These are phyloP conservation scores for Eulemur macaco DNA, from an alignment of 2,113 vertebrate species.

Conservation along the genomic window DNA sequence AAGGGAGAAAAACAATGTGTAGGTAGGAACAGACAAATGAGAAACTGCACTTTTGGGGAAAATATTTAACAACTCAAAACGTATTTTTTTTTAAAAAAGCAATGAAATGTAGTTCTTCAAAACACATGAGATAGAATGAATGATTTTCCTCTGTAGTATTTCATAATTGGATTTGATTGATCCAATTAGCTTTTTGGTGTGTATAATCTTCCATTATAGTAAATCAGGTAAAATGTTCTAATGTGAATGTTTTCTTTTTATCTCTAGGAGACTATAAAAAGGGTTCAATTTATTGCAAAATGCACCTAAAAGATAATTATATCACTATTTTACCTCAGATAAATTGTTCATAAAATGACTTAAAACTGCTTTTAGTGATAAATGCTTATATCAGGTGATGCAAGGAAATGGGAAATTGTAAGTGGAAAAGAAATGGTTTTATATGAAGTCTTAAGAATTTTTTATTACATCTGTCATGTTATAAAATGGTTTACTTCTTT, in stretches of 20 bases:
- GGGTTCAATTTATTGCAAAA: constrained; percentile 52
- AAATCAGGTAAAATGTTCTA: constrained; percentile 53
- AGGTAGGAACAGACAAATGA: not conserved
- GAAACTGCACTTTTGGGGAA: not conserved
- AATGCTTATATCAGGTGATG: constrained; percentile 59
- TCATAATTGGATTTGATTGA: constrained; percentile 58
- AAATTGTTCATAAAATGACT: constrained; percentile 57
- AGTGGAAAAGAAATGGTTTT: constrained; percentile 56
- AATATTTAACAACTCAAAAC: constrained; percentile 21
- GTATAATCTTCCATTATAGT: constrained; percentile 39
- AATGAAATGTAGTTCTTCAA: constrained; percentile 28
- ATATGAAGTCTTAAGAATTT: constrained; percentile 18
- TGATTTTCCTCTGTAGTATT: constrained; percentile 2
- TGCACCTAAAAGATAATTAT: constrained; percentile 59
- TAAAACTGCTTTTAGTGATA: constrained; percentile 56
- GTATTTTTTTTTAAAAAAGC: not conserved
- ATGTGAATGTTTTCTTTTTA: constrained; percentile 56
- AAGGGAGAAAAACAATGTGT: not conserved
- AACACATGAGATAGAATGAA: constrained; percentile 21
- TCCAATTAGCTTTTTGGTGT: constrained; percentile 52
- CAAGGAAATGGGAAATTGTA: constrained; percentile 54
- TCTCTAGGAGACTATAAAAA: constrained; percentile 43
- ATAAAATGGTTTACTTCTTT: constrained; percentile 61
- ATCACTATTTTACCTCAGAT: constrained; percentile 35
- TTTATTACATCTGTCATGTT: constrained; percentile 23